Base-by-base conservation (phyloP, 2,888 invertebrate species). In the Meandrusa payeni region DNA sequence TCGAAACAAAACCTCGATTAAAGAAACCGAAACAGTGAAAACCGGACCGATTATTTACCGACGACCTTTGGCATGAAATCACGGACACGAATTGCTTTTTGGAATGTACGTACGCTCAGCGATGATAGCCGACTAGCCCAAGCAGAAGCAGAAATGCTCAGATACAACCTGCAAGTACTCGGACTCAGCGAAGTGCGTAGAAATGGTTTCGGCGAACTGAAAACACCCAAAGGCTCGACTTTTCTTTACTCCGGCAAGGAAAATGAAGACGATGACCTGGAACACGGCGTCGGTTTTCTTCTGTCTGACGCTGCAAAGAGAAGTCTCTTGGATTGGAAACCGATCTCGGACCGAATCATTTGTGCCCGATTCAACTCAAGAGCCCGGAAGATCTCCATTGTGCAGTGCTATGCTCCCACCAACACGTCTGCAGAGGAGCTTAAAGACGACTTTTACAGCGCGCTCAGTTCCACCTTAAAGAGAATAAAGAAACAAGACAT, bases 51-150 rank as follows among this genome's bases (percentile, higher is more conserved):
- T 22, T n/a, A 22, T 2, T 12, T 10, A 23, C 17, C 38, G 27
- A 44, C 24, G 47, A 50, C 29, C 27, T 17, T 46, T 36, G 38
- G 40, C 46, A 40, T 46, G 46, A 42, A 47, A 47, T 46, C 9
- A 33, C 37, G 38, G 47, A 47, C 46, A 31, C 44, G 46, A 50
- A 41, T 50, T 38, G 44, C 41, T 38, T 50, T 15, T 20, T 50
- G 46, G 49, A 50, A 46, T 28, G 44, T 50, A 4, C 34, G 46
- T 29, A 46, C 46, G 5, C 41, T 49, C 1, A 39, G 33, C 29
- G 43, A 41, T 2, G 46, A 44, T 22, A 41, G 38, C 10, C n/a
- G 41, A 38, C 20, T 44, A 31, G 44, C 41, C 23, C 44, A 44
- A 41, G 41, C 29, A 26, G 44, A 44, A 34, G 36, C 38, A 34